Percentiles rank a stretch among this genome's conserved stretches.
phyloP scores from a whole-genome alignment of 2,888 invertebrate genomes.

The Coenonympha arcania region DNA sequence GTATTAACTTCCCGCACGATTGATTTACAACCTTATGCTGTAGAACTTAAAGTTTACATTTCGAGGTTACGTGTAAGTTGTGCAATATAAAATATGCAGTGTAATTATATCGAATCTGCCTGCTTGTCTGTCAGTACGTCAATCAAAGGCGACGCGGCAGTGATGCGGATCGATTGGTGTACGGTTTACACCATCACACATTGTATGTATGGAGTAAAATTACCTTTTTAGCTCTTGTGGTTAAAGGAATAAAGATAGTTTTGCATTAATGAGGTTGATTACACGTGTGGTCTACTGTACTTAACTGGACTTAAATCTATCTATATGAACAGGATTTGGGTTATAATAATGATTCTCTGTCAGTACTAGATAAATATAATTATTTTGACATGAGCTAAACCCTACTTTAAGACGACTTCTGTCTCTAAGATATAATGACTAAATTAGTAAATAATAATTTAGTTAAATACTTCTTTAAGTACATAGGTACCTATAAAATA shows the following conservation, averaged over 20 bases:
- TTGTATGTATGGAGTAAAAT: not conserved
- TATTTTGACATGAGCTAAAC: too few relatives aligned
- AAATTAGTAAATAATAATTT: too few relatives aligned
- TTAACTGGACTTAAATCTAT: not conserved
- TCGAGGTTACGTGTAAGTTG: slow-evolving; percentile 8
- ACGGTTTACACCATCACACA: slow-evolving; percentile 17
- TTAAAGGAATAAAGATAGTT: not conserved
- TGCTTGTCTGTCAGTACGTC: slow-evolving; percentile 61
- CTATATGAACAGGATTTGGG: not conserved
- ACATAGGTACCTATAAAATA: too few relatives aligned
- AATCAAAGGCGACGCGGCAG: slow-evolving; percentile 43
- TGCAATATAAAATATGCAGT: slow-evolving; percentile 61
- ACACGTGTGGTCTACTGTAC: not conserved
- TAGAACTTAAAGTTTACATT: slow-evolving; percentile 6
- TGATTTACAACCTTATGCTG: not conserved
- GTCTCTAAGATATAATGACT: too few relatives aligned
- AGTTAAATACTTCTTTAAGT: too few relatives aligned
- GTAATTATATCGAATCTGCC: slow-evolving; percentile 70
- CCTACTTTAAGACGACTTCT: too few relatives aligned
- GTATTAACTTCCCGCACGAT: not conserved
- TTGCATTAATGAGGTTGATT: not conserved
- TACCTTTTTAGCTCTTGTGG: not conserved
- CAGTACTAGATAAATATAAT: too few relatives aligned
- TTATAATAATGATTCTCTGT: too few relatives aligned
- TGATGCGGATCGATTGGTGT: slow-evolving; percentile 37